Evolutionary conservation across 2,797 vertebrate species (phyloP).

Genomic region (Pyrocephalus nanus): DNA sequence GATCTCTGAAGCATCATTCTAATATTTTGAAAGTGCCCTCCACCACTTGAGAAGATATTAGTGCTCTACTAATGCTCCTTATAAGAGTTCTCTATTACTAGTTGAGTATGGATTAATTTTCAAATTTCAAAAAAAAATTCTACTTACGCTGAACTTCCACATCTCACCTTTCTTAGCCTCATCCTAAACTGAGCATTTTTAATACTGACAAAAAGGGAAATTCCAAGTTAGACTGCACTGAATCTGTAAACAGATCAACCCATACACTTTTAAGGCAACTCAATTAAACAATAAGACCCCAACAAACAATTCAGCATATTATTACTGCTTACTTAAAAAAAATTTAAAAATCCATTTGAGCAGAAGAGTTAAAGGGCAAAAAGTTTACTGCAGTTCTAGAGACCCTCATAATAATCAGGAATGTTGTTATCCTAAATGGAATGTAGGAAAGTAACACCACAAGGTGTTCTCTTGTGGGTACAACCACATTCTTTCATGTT

Average conservation of each 20-base stretch:
- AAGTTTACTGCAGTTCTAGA: neutral
- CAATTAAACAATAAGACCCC: neutral
- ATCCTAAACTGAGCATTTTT: neutral
- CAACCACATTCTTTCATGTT: neutral
- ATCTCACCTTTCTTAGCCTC: neutral
- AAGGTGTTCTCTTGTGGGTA: neutral
- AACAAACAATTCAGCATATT: neutral
- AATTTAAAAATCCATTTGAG: neutral
- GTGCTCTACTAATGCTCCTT: neutral
- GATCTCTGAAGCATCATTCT: neutral
- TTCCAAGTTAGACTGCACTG: neutral
- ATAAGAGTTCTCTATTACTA: neutral
- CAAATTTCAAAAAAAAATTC: neutral
- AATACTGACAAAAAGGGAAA: neutral
- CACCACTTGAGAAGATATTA: neutral
- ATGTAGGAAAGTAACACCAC: neutral
- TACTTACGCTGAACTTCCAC: neutral
- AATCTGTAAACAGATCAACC: neutral
- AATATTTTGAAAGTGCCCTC: neutral
- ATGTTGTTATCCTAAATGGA: neutral
- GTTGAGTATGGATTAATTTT: neutral
- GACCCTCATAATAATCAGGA: neutral
- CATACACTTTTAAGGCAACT: neutral
- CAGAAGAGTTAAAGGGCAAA: neutral
- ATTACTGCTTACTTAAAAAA: neutral